Percentiles rank a stretch among this genome's conserved stretches.
Conservation (phyloP, 2,888 invertebrate genomes). For the Orthosia gothica region DNA sequence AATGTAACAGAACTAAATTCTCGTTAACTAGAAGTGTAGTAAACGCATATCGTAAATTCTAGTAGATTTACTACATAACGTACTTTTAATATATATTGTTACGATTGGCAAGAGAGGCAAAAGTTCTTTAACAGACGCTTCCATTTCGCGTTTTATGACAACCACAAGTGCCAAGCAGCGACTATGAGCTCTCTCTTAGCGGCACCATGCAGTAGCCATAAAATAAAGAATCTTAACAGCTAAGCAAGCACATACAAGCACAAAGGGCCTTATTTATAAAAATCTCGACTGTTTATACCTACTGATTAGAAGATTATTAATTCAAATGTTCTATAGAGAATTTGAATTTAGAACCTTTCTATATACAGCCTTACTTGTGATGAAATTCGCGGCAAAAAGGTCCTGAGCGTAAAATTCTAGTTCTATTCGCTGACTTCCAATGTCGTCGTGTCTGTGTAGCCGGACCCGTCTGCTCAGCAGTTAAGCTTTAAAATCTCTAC, state of each 20-base stretch:
- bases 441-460: no score
- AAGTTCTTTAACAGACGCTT: neutral
- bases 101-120: neutral
- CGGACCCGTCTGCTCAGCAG: no score
- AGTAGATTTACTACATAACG: neutral
- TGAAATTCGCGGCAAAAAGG: no score
- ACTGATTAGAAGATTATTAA: no score
- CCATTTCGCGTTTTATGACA: neutral
- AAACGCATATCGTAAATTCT: neutral
- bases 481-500: neutral
- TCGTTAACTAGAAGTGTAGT: neutral
- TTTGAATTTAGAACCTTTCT: no score
- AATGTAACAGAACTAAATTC: slow-evolving; percentile 19
- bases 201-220: neutral
- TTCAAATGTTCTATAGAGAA: no score
- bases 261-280: neutral
- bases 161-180: neutral
- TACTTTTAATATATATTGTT: neutral
- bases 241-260: slow-evolving; percentile 1
- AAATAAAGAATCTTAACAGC: slow-evolving; percentile 3
- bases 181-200: neutral
- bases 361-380: no score
- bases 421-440: no score
- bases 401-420: no score
- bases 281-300: no score